A percentile compares a stretch with the other conserved stretches of the same genome.
Conservation (phyloP, 2,113 vertebrate genomes). For the Vulpes lagopus region DNA sequence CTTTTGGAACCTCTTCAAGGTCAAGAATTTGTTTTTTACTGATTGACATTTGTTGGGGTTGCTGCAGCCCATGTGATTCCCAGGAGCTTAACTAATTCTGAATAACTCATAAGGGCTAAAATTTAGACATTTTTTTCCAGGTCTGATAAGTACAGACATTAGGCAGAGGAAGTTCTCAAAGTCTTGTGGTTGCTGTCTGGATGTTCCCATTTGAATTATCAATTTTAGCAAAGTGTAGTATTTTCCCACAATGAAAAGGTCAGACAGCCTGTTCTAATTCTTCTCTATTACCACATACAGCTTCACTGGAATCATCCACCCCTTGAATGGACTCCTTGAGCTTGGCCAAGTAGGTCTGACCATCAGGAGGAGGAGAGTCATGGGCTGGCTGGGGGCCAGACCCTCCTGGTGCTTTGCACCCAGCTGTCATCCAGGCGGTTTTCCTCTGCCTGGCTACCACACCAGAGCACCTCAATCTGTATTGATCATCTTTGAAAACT, state of each 20-base stretch:
- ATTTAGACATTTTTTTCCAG: background rate
- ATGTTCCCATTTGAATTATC: background rate
- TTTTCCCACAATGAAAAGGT: background rate
- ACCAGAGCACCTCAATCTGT: background rate
- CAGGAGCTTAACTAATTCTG: background rate
- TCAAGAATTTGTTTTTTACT: background rate
- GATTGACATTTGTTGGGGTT: background rate
- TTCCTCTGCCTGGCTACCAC: background rate
- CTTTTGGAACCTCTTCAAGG: background rate
- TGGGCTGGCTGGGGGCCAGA: background rate
- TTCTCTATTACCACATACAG: background rate
- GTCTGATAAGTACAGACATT: background rate
- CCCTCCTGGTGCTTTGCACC: background rate
- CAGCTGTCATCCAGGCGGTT: background rate
- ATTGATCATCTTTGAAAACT: background rate
- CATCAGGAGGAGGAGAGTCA: background rate
- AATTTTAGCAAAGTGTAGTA: background rate
- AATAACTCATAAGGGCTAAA: background rate
- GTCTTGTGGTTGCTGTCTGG: background rate
- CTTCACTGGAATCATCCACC: background rate
- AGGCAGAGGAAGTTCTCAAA: background rate
- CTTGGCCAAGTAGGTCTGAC: background rate
- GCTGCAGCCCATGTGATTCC: background rate
- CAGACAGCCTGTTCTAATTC: background rate
- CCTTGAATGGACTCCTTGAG: background rate